Base-by-base conservation (phyloP, 2,113 vertebrate genomes). In the Epinephelus lanceolatus region DNA sequence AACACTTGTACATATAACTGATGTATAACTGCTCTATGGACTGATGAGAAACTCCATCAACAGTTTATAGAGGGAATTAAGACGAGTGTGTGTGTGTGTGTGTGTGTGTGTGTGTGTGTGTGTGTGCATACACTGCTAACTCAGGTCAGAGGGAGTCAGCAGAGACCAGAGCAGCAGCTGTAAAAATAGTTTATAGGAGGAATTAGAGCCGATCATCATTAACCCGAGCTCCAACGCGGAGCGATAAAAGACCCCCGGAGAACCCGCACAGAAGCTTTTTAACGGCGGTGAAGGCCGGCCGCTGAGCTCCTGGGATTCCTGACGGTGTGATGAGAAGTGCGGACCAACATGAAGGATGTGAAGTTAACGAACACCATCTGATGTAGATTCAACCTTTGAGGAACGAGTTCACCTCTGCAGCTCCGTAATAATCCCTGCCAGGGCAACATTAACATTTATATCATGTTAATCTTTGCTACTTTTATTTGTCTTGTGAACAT, bases 131-230 rank as follows among this genome's bases (percentile, higher is more conserved):
- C 55, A 71, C 76, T 66, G 68, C 68, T 81, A 49, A 19, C 66
- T 72, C 59, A n/a, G 79, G 86, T 82, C 83, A 76, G 76, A 51
- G 47, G 37, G 62, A 47, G 83, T 72, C 45, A 52, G 79, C 66
- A 60, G 78, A 84, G 81, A 80, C 67, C 68, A 13, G 60, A 86
- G 88, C 60, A 63, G 68, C 74, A 57, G 78, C 81, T 80, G 88
- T 91, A 86, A 89, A 89, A 80, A 74, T 88, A 79, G 67, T 91
- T 89, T 86, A 89, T 80, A 79, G 87, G 62, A 69, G 77, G 81
- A 89, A 89, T 86, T 78, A 86, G 72, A 82, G 73, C 78, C 55
- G 78, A 82, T 84, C 75, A 77, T 80, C 81, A 86, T 90, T 85
- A 89, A 88, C 72, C 81, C 11, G 76, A 55, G 55, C 10, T 45